phyloP scores from a whole-genome alignment of 1,140 invertebrate species.

The Armadillidium nasatum region DNA sequence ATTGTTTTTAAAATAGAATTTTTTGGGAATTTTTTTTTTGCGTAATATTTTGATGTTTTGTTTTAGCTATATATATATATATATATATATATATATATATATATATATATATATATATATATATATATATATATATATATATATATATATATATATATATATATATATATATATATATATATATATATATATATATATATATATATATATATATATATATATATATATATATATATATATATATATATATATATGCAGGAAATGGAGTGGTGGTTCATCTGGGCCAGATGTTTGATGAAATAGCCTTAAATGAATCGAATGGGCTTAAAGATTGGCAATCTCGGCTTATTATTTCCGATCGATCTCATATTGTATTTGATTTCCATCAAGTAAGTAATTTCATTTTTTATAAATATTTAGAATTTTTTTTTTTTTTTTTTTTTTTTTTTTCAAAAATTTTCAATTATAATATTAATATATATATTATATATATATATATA shows the following conservation, averaged over 20 bases:
- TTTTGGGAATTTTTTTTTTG: no score
- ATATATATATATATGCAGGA: conserved; percentile 59
- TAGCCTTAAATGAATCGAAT: conserved; percentile 86
- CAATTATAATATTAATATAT: no score
- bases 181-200: conserved; percentile 13
- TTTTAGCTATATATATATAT: no score
- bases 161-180: conserved; percentile 17
- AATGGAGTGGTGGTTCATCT: conserved; percentile 98
- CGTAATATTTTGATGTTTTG: no score
- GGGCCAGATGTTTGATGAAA: conserved; percentile 90
- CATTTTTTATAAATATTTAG: not conserved
- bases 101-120: no score
- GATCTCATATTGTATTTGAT: conserved; percentile 92
- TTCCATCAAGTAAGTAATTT: conserved; percentile 64
- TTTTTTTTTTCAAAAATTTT: no score
- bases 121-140: conserved; percentile 16
- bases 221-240: not conserved
- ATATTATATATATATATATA: no score
- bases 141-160: conserved; percentile 15
- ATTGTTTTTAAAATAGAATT: no score
- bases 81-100: no score
- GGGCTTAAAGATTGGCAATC: conserved; percentile 77
- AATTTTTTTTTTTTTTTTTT: no score
- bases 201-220: not conserved
- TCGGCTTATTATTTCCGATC: conserved; percentile 86